Percentiles rank a stretch among this genome's conserved stretches.
Evolutionary conservation across 2,797 vertebrate species (phyloP).

Genomic region (Acanthurus tractus): DNA sequence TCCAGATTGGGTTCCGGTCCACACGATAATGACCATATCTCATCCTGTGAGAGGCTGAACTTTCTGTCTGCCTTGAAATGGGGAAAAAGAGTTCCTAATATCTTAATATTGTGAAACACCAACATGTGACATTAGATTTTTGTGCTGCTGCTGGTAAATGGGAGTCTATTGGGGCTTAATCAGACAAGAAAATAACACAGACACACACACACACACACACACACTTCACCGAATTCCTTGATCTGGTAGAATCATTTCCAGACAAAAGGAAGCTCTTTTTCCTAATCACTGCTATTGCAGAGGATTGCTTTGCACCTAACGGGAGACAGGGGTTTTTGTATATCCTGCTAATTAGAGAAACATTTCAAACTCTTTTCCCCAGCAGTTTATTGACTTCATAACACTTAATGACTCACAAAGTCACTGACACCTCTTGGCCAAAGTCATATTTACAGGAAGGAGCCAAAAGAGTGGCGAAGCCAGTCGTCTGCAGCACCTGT

Average conservation of each 20-base stretch:
- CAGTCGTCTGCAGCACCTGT: slow-evolving; percentile 70
- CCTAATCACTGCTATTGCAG: not conserved
- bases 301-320: not conserved
- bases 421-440: slow-evolving; percentile 71
- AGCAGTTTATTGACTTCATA: slow-evolving; percentile 70
- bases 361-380: slow-evolving; percentile 33
- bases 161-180: not conserved
- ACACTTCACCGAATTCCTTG: too few species aligned
- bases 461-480: slow-evolving; percentile 69
- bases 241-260: too few species aligned
- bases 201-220: not conserved
- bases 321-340: not conserved
- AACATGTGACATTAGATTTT: not conserved
- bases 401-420: slow-evolving; percentile 65
- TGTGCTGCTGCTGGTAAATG: not conserved
- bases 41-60: too few species aligned
- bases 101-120: slow-evolving; percentile 35
- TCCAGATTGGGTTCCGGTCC: not conserved
- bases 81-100: not conserved
- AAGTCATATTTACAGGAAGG: slow-evolving; percentile 75
- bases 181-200: slow-evolving; percentile 3
- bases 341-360: slow-evolving; percentile 45
- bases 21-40: too few species aligned
- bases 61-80: too few species aligned
- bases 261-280: not conserved